phyloP scores from a whole-genome alignment of 2,113 vertebrate species.

The Epinephelus cyanopodus region DNA sequence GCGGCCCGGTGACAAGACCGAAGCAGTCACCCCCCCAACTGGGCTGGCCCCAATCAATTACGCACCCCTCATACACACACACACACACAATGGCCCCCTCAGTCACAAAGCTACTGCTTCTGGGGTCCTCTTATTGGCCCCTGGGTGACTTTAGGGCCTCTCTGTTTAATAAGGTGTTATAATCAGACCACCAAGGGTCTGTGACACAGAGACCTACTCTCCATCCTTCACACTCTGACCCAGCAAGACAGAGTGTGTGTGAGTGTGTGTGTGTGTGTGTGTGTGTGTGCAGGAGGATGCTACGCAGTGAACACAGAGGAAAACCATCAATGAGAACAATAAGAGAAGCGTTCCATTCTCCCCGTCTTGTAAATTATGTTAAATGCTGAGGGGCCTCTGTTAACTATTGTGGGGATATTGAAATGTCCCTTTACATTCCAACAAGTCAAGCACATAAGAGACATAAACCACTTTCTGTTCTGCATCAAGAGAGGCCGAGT shows the following conservation, averaged over 20 bases:
- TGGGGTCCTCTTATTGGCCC: constrained; percentile 78
- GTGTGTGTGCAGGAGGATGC: constrained; percentile 33
- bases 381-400: constrained; percentile 65
- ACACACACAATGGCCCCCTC: constrained; percentile 63
- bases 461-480: constrained; percentile 75
- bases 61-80: constrained; percentile 55
- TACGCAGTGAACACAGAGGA: constrained; percentile 35
- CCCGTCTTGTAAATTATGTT: constrained; percentile 79
- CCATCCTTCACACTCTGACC: constrained; percentile 64
- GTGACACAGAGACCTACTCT: constrained; percentile 62
- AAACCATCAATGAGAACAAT: constrained; percentile 75
- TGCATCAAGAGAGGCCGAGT: constrained; percentile 48
- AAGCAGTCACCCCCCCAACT: constrained; percentile 69
- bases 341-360: constrained; percentile 70
- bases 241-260: constrained; percentile 35
- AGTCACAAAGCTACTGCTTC: constrained; percentile 76
- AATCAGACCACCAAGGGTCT: constrained; percentile 85
- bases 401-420: constrained; percentile 66
- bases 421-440: constrained; percentile 67
- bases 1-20: constrained; percentile 65
- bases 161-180: constrained; percentile 84
- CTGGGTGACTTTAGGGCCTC: constrained; percentile 82
- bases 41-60: constrained; percentile 73
- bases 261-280: constrained; percentile 38
- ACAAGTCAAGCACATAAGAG: constrained; percentile 60